These are phyloP conservation scores for Anguilla rostrata DNA, from an alignment of 2,113 vertebrate genomes.

Conservation along the genomic window DNA sequence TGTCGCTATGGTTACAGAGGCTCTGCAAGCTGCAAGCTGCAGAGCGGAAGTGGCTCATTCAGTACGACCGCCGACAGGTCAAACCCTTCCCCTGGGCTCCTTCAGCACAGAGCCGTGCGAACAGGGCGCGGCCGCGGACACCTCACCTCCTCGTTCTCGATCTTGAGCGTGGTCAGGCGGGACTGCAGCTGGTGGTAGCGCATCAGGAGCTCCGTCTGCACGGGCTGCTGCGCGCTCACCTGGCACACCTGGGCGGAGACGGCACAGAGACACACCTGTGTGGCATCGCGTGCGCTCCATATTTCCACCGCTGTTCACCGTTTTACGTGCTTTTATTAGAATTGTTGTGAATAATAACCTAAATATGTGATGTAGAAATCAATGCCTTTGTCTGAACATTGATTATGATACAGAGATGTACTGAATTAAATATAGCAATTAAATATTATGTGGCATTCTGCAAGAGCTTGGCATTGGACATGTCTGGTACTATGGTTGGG, in stretches of 20 bases:
- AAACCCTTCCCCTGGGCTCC: neutral
- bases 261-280: neutral
- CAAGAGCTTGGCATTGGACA: neutral
- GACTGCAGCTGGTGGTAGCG: slow-evolving; percentile 83
- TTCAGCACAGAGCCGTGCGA: neutral
- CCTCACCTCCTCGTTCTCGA: slow-evolving; percentile 81
- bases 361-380: neutral
- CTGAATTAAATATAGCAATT: neutral
- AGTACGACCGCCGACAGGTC: neutral
- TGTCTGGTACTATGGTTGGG: neutral
- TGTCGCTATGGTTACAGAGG: no score
- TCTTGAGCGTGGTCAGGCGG: slow-evolving; percentile 77
- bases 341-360: no score
- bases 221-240: slow-evolving; percentile 79
- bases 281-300: neutral
- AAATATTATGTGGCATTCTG: neutral
- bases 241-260: slow-evolving; percentile 71
- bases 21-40: neutral
- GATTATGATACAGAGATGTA: neutral
- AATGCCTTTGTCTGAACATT: neutral
- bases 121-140: neutral
- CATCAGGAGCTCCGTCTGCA: slow-evolving; percentile 79
- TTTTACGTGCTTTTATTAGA: no score
- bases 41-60: neutral
- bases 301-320: no score